Percentiles rank a stretch among this genome's conserved stretches.
Evolutionary conservation across 1,140 invertebrate genomes (phyloP).

Genomic region (Augochlora pura): DNA sequence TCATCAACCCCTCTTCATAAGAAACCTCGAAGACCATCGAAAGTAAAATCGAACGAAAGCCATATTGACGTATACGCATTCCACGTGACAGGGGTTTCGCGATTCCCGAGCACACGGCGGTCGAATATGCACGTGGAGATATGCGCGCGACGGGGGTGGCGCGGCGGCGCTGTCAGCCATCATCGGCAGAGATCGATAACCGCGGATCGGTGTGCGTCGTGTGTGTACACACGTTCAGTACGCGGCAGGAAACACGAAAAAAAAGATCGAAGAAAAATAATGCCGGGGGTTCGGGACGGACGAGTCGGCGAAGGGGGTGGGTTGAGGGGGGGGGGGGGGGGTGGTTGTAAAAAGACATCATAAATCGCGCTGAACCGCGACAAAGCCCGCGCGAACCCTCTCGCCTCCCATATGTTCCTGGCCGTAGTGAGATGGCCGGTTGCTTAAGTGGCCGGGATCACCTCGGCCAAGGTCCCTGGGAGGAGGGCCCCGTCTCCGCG

Average conservation of each 20-base stretch:
- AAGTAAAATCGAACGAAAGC: neutral
- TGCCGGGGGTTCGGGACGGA: slow-evolving; percentile 20
- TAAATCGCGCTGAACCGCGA: slow-evolving; percentile 53
- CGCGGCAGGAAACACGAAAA: slow-evolving; percentile 26
- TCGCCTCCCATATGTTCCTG: slow-evolving; percentile 72
- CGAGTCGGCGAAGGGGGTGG: too few species aligned
- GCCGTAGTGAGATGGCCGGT: slow-evolving; percentile 74
- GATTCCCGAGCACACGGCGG: neutral
- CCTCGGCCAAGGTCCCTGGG: slow-evolving; percentile 7
- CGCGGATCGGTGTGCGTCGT: slow-evolving; percentile 52
- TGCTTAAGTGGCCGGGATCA: slow-evolving; percentile 75
- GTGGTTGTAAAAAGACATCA: slow-evolving; percentile 55
- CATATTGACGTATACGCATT: neutral
- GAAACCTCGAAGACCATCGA: too few species aligned
- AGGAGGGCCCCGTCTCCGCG: slow-evolving; percentile 69
- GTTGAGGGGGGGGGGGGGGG: neutral
- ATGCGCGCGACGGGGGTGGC: slow-evolving; percentile 36
- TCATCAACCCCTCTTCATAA: too few species aligned
- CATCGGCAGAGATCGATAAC: slow-evolving; percentile 63
- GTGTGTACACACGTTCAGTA: slow-evolving; percentile 47
- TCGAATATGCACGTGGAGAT: slow-evolving; percentile 28
- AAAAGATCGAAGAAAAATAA: slow-evolving; percentile 52
- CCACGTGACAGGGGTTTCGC: neutral
- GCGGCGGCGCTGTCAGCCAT: slow-evolving; percentile 62
- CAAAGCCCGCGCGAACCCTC: slow-evolving; percentile 49